These are phyloP conservation scores for Chrysolina oricalcia DNA, from an alignment of 2,888 invertebrate species.

Conservation along the genomic window DNA sequence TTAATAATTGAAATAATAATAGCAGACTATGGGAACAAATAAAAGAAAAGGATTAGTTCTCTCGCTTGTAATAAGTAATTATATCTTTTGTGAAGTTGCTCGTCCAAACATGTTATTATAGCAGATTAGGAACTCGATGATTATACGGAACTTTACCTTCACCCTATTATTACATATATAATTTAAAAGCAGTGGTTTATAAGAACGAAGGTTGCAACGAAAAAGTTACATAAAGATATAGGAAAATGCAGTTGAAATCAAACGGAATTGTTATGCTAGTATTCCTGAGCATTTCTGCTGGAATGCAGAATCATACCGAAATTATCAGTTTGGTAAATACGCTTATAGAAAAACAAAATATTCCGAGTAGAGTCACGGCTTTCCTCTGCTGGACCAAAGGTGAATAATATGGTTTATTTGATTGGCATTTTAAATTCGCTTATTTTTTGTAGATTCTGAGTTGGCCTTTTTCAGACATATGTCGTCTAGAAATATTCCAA, in stretches of 20 bases:
- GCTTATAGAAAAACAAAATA: conserved; percentile 50
- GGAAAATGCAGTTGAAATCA: conserved; percentile 38
- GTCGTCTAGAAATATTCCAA: not conserved
- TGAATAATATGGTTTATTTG: conserved; percentile 36
- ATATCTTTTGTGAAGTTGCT: conserved; percentile 19
- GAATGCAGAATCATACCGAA: conserved; percentile 31
- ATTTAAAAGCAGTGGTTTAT: conserved; percentile 26
- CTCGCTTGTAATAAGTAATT: conserved; percentile 17
- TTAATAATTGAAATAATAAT: not conserved
- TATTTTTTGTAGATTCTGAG: not conserved
- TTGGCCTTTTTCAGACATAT: not conserved
- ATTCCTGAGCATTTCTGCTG: conserved; percentile 6
- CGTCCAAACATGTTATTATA: conserved; percentile 31
- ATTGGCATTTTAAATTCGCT: not conserved
- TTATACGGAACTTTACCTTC: conserved; percentile 11
- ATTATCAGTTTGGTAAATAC: conserved; percentile 29
- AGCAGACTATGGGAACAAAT: not conserved
- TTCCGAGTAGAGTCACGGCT: conserved; percentile 53
- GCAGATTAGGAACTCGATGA: conserved; percentile 21
- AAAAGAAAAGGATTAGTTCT: not conserved
- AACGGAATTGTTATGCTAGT: conserved; percentile 6
- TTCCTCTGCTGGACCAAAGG: conserved; percentile 60
- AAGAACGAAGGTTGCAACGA: conserved; percentile 31
- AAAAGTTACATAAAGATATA: conserved; percentile 18
- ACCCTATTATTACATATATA: conserved; percentile 30